Percentiles rank a stretch among this genome's conserved stretches.
Evolutionary conservation across 2,113 vertebrate species (phyloP).

Genomic region (Cochlearius cochlearius): DNA sequence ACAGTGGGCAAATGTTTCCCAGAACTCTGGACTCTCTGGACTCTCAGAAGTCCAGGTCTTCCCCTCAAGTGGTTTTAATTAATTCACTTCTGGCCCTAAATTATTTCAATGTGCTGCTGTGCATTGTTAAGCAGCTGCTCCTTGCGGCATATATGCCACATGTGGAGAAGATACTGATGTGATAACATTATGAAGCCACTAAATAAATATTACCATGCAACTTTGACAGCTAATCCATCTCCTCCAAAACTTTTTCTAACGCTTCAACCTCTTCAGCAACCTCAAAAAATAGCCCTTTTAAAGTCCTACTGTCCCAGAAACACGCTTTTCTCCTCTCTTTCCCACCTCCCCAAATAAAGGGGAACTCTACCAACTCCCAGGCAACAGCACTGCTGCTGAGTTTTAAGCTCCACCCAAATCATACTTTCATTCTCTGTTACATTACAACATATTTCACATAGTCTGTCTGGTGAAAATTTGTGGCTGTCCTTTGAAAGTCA

Average conservation of each 20-base stretch:
- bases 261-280: background rate
- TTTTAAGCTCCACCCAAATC: background rate
- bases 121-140: background rate
- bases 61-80: background rate
- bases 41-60: background rate
- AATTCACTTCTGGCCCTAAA: slow-evolving; percentile 7
- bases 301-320: background rate
- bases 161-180: background rate
- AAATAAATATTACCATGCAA: background rate
- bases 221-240: background rate
- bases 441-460: background rate
- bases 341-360: background rate
- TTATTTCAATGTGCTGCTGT: background rate
- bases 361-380: background rate
- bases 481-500: background rate
- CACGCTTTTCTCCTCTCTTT: background rate
- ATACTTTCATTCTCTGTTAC: background rate
- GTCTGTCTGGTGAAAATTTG: background rate
- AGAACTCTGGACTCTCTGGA: background rate
- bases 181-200: background rate
- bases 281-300: background rate
- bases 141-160: background rate
- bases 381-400: background rate
- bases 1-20: background rate
- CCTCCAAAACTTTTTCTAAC: background rate